Evolutionary conservation across 2,888 invertebrate genomes (phyloP).

Genomic region (Eupeodes luniger): DNA sequence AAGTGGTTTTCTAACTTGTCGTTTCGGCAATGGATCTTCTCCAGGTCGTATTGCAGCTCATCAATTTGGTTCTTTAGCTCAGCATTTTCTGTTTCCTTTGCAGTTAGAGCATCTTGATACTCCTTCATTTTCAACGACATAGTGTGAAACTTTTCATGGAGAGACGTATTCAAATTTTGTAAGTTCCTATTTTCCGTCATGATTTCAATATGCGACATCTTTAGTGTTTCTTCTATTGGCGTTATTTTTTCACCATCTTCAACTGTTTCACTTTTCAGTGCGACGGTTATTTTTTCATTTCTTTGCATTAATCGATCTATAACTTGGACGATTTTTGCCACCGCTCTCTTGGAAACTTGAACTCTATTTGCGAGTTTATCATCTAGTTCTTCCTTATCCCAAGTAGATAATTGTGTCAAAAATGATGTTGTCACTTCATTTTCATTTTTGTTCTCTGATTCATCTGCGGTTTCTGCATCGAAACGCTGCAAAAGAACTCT

Average conservation of each 20-base stretch:
- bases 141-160: conserved; percentile 97
- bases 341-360: conserved; percentile 97
- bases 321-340: conserved; percentile 97
- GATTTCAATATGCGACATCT: conserved; percentile 93
- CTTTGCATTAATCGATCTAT: conserved; percentile 98
- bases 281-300: conserved; percentile 96
- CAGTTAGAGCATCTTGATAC: conserved; percentile 89
- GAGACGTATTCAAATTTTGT: conserved; percentile 94
- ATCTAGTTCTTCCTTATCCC: conserved; percentile 99
- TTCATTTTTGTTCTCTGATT: conserved; percentile 97
- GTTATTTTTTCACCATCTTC: conserved; percentile 75
- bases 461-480: conserved; percentile 98
- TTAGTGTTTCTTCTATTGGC: conserved; percentile 91
- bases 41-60: conserved; percentile 96
- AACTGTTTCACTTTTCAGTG: conserved; percentile 88
- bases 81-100: conserved; percentile 96
- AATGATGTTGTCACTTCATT: conserved; percentile 98
- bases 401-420: conserved; percentile 96
- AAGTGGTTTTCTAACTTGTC: conserved; percentile 96
- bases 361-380: conserved; percentile 97
- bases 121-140: conserved; percentile 96
- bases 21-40: conserved; percentile 93
- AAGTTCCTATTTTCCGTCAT: conserved; percentile 95
- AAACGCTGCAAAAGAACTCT: conserved; percentile 96
- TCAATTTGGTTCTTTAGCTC: conserved; percentile 98